Percentiles rank a stretch among this genome's conserved stretches.
These are phyloP conservation scores for Chloroceryle aenea DNA, from an alignment of 2,113 vertebrate species.

Conservation along the genomic window DNA sequence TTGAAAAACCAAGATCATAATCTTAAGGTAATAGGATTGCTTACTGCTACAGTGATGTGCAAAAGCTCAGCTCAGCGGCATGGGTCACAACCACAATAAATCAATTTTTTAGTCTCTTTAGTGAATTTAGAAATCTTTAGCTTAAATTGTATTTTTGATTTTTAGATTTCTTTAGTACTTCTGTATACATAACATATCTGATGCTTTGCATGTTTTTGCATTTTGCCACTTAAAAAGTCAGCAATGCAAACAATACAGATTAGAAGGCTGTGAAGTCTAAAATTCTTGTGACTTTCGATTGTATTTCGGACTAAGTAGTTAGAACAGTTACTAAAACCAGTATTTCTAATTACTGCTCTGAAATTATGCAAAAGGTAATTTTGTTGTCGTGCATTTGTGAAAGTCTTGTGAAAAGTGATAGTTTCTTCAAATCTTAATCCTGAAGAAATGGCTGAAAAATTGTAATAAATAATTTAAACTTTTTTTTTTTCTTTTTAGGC, in stretches of 20 bases:
- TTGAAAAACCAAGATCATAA: not conserved
- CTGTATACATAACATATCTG: accelerated
- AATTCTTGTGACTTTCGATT: not conserved
- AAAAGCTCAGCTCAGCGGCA: not conserved
- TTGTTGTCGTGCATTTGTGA: not conserved
- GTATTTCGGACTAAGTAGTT: not conserved
- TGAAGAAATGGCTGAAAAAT: not conserved
- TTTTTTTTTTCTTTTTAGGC: slow-evolving; percentile 77
- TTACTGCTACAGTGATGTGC: not conserved
- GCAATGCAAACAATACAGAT: not conserved
- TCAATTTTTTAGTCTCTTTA: not conserved
- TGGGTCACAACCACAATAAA: not conserved
- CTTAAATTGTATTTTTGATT: not conserved
- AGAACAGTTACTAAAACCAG: not conserved
- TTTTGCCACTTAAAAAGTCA: not conserved
- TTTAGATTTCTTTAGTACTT: not conserved
- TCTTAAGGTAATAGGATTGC: not conserved
- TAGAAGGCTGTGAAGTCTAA: not conserved
- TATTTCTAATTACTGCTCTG: not conserved
- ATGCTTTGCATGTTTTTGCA: not conserved
- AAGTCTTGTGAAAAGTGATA: not conserved
- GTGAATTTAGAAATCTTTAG: not conserved
- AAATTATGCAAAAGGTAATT: not conserved
- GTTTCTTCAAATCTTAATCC: not conserved
- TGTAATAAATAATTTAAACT: not conserved